A percentile compares a stretch with the other conserved stretches of the same genome.
Conservation (phyloP, 2,797 vertebrate genomes). For the Pangasius macronema region DNA sequence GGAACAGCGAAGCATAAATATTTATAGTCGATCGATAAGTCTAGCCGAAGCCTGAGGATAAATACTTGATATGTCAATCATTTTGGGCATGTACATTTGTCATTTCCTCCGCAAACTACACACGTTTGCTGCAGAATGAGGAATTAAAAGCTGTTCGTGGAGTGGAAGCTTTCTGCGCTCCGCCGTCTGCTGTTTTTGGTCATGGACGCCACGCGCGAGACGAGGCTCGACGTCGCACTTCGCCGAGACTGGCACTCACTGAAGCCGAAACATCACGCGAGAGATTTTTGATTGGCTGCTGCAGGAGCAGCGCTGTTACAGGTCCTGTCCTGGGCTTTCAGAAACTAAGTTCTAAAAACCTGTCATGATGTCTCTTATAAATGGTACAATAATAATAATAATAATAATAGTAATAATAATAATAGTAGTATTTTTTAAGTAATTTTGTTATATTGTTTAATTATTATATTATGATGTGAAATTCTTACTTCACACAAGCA, state of each 20-base stretch:
- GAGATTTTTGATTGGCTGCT: slow-evolving; percentile 64
- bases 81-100: slow-evolving; percentile 35
- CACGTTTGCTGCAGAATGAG: not conserved
- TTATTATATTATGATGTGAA: not conserved
- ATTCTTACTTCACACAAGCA: not conserved
- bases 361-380: not conserved
- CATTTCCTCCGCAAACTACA: slow-evolving; percentile 42
- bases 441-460: not conserved
- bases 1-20: slow-evolving; percentile 43
- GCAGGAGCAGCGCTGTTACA: slow-evolving; percentile 29
- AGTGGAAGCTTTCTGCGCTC: slow-evolving; percentile 30
- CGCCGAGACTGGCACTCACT: slow-evolving; percentile 65
- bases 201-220: slow-evolving; percentile 55
- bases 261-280: slow-evolving; percentile 73
- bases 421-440: no score
- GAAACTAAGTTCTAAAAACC: not conserved
- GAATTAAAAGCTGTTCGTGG: slow-evolving; percentile 13
- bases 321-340: not conserved
- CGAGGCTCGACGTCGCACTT: slow-evolving; percentile 62
- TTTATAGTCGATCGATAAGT: slow-evolving; percentile 45
- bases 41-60: slow-evolving; percentile 30
- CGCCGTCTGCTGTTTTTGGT: slow-evolving; percentile 56
- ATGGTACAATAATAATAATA: not conserved
- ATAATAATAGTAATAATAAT: not conserved
- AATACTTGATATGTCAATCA: slow-evolving; percentile 33